Base-by-base conservation (phyloP, 2,113 vertebrate genomes). In the Lepisosteus oculatus region DNA sequence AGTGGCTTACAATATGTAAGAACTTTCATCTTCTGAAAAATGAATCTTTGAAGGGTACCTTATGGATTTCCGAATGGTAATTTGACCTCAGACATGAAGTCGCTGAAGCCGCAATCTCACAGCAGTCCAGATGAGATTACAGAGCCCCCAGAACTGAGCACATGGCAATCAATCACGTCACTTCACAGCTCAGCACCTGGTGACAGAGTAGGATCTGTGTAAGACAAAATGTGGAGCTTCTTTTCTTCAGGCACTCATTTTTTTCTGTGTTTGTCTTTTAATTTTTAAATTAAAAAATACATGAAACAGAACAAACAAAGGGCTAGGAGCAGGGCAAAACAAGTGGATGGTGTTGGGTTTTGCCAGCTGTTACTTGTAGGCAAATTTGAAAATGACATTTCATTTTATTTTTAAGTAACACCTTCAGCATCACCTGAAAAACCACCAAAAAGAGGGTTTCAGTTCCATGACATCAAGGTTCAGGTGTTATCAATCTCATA, bases 401-500 rank as follows among this genome's bases (percentile, higher is more conserved):
- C 71, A 80, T 80, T 76, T 69, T 62, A 43, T 61, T 79, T 72
- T 73, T 73, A 78, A 79, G 80, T 80, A 72, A 55, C 71, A 66
- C 71, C 63, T 70, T 72, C 70, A 63, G 68, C 69, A 73, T 69
- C 51, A 61, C 65, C 42, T 65, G 54, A 68, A 43, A 68, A 70
- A 77, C 75, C 75, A 66, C 69, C 61, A 72, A 56, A 68, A 67
- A 72, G 8, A 13, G 44, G 67, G 15, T 51, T 75, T 62, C 72
- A 68, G 67, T 56, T 68, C 51, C 72, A 69, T 56, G 67, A 65
- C 70, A 68, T 71, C 71, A 41, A 15, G 67, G 73, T 77, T 77
- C 77, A n/a, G 75, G 72, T 64, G 68, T 69, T 78, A 79, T 83
- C 77, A 77, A 75, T 80, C 77, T 79, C 78, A 74, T 79, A 75